These are phyloP conservation scores for Dreissena polymorpha DNA, from an alignment of 1,140 invertebrate species.

Conservation along the genomic window DNA sequence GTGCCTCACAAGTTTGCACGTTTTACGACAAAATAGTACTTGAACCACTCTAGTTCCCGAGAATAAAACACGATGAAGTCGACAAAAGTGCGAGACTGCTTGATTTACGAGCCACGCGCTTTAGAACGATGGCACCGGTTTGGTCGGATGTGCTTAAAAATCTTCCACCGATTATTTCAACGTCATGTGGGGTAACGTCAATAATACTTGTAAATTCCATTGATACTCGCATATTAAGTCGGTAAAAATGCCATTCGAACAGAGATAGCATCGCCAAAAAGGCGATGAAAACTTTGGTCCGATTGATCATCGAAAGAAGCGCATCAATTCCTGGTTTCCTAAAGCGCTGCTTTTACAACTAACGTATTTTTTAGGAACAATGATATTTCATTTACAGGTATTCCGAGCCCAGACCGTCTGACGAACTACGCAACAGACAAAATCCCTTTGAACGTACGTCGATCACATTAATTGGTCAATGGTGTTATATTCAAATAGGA, in stretches of 20 bases:
- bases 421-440: no score
- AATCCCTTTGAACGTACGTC: no score
- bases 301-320: no score
- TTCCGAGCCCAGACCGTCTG: no score
- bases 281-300: no score
- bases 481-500: no score
- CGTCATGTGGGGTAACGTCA: background rate
- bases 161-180: background rate
- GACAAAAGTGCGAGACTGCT: slow-evolving; percentile 33
- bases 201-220: background rate
- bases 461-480: no score
- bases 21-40: slow-evolving; percentile 7
- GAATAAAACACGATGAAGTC: slow-evolving; percentile 25
- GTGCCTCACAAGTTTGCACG: background rate
- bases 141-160: background rate
- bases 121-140: background rate
- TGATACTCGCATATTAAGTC: background rate
- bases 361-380: no score
- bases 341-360: no score
- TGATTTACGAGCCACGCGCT: background rate
- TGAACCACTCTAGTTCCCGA: slow-evolving; percentile 20
- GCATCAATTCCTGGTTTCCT: no score
- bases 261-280: no score
- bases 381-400: no score
- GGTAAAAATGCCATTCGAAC: background rate